Percentiles rank a stretch among this genome's conserved stretches.
These are phyloP conservation scores for Piezodorus guildinii DNA, from an alignment of 1,140 invertebrate genomes.

Conservation along the genomic window DNA sequence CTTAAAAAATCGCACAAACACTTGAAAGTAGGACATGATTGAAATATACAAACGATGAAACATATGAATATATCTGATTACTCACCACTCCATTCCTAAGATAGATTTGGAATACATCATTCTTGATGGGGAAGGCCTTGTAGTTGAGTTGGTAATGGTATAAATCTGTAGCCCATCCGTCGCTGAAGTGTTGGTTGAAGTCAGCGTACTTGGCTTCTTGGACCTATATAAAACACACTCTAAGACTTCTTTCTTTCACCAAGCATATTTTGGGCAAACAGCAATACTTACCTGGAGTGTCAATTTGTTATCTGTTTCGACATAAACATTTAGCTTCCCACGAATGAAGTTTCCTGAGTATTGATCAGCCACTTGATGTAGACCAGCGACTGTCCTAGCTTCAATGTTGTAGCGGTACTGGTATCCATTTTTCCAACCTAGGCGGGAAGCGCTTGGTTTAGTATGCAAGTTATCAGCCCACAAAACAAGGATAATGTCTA, in stretches of 20 bases:
- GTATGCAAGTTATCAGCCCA: too few species aligned
- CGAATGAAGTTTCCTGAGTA: conserved; percentile 40
- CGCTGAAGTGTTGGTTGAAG: background rate
- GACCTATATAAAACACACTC: background rate
- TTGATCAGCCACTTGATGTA: conserved; percentile 40
- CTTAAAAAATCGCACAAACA: too few species aligned
- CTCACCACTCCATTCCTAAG: background rate
- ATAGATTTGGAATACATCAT: background rate
- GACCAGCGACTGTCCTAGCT: conserved; percentile 41
- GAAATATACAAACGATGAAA: too few species aligned
- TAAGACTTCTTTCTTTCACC: background rate
- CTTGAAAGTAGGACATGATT: too few species aligned
- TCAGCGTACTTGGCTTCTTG: background rate
- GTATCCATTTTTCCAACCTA: conserved; percentile 40
- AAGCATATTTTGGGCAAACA: background rate
- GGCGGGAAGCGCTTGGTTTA: too few species aligned
- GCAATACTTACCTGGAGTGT: background rate
- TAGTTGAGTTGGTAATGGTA: background rate
- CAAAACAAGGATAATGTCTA: too few species aligned
- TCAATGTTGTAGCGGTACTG: conserved; percentile 48
- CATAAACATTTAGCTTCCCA: background rate
- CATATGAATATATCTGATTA: background rate
- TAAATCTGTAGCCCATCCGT: background rate
- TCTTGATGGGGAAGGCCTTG: background rate
- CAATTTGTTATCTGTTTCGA: background rate